phyloP scores from a whole-genome alignment of 2,888 invertebrate genomes.

The Epinotia bilunana region DNA sequence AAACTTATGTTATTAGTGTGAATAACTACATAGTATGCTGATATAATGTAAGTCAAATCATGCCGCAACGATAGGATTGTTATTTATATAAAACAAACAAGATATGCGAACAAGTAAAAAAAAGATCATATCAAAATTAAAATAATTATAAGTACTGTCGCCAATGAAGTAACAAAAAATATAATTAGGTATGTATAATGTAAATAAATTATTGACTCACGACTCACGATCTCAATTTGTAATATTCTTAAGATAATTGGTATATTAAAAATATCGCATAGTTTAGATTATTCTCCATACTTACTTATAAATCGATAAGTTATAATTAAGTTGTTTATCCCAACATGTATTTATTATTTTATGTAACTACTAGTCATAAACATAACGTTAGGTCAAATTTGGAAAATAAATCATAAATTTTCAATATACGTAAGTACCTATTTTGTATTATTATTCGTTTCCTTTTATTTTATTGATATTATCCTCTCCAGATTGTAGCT shows the following conservation, averaged over 20 bases:
- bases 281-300: background rate
- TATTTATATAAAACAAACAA: no score
- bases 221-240: slow-evolving; percentile 21
- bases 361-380: slow-evolving; percentile 27
- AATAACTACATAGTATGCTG: no score
- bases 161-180: background rate
- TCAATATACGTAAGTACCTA: background rate
- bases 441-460: background rate
- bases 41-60: no score
- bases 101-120: background rate
- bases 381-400: background rate
- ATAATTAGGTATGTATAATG: background rate
- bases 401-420: slow-evolving; percentile 5
- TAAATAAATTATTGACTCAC: background rate
- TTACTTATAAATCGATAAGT: background rate
- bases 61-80: no score
- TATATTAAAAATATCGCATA: background rate
- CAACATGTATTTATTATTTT: slow-evolving; percentile 24
- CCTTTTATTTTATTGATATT: slow-evolving; percentile 2
- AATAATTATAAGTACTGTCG: background rate
- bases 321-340: background rate
- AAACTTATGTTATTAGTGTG: no score
- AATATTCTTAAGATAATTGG: background rate
- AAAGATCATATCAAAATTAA: background rate
- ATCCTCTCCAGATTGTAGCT: background rate